Conservation (phyloP, 2,888 invertebrate species). For the Yponomeuta evonymella region DNA sequence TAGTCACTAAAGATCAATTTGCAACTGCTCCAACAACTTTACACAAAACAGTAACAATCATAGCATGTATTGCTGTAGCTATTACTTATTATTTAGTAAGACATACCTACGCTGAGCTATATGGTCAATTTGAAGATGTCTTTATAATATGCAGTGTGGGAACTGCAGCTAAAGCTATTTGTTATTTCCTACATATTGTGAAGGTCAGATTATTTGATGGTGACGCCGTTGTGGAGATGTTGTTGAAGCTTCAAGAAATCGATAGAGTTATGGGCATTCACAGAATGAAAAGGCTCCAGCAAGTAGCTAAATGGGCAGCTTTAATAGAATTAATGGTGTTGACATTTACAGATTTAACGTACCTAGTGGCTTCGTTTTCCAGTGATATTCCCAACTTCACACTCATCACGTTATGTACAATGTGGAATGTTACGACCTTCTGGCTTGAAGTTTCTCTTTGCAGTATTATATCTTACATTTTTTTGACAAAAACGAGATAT, state of each 20-base stretch:
- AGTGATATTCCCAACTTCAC: neutral
- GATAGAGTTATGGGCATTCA: neutral
- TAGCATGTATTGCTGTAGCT: neutral
- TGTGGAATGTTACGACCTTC: neutral
- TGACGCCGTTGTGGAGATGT: neutral
- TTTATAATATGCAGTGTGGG: neutral
- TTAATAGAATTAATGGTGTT: neutral
- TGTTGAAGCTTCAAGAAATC: neutral
- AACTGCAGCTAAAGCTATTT: neutral
- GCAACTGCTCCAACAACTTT: neutral
- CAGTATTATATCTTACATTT: neutral
- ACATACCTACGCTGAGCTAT: neutral
- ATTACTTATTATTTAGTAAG: neutral
- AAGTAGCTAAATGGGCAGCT: neutral
- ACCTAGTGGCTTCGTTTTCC: neutral
- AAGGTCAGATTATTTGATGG: neutral
- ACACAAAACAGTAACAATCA: neutral
- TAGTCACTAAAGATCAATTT: neutral
- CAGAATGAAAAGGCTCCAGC: neutral
- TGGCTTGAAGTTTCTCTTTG: neutral
- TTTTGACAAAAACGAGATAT: neutral
- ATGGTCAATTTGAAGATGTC: neutral
- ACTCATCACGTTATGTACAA: neutral
- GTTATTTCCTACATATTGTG: neutral
- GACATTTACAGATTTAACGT: neutral